phyloP scores from a whole-genome alignment of 2,113 vertebrate genomes.

The Colistium nudipinnis region DNA sequence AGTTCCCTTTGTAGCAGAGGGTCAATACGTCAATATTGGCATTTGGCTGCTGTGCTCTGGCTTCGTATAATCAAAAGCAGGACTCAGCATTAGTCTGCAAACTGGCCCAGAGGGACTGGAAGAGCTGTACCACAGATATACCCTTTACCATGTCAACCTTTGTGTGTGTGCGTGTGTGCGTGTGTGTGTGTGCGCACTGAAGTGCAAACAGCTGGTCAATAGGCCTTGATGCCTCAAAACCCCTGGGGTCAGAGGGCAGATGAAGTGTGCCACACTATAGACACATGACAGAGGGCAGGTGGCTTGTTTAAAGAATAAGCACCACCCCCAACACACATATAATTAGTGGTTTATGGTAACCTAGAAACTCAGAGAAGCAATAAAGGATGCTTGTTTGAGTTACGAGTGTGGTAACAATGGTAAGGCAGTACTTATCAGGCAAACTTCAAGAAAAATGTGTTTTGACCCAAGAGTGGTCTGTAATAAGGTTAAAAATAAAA shows the following conservation, averaged over 20 bases:
- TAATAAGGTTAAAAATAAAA: too few species aligned
- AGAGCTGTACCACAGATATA: background rate
- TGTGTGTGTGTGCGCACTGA: background rate
- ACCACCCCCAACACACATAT: background rate
- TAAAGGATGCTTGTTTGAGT: slow-evolving; percentile 5
- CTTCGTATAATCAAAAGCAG: slow-evolving; percentile 28
- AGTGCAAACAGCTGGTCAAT: slow-evolving; percentile 53
- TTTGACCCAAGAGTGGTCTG: too few species aligned
- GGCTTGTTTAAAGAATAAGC: slow-evolving; percentile 4
- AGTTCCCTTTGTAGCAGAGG: background rate
- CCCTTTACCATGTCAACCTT: background rate
- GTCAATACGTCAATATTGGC: slow-evolving; percentile 34
- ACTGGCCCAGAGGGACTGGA: slow-evolving; percentile 1
- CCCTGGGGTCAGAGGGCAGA: slow-evolving; percentile 43
- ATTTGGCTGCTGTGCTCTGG: slow-evolving; percentile 27
- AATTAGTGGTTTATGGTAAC: background rate
- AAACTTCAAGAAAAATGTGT: too few species aligned
- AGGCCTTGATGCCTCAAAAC: slow-evolving; percentile 20
- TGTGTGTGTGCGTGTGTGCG: background rate
- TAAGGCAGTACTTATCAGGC: too few species aligned
- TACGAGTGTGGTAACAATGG: slow-evolving; percentile 17
- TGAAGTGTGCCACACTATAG: slow-evolving; percentile 52
- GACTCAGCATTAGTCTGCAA: slow-evolving; percentile 14
- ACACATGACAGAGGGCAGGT: slow-evolving; percentile 6
- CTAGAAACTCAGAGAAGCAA: background rate